Conservation (phyloP, 2,797 vertebrate species). For the Apogon hyalosoma region DNA sequence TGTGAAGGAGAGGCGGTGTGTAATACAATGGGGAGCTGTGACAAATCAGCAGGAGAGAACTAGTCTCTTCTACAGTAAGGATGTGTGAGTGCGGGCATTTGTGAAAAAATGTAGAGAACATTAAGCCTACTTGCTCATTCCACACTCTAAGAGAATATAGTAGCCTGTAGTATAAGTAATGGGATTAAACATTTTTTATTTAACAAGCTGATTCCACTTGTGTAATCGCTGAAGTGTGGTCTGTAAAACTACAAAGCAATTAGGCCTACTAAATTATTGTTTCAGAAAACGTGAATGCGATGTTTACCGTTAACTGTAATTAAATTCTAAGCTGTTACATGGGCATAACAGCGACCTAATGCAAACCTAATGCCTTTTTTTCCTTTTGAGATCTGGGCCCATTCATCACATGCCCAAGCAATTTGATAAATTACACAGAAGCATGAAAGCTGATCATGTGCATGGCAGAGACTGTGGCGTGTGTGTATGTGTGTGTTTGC, state of each 20-base stretch:
- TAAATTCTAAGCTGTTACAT: conserved; percentile 67
- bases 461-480: conserved; percentile 52
- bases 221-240: conserved; percentile 63
- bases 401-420: conserved; percentile 76
- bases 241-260: conserved; percentile 69
- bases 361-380: conserved; percentile 66
- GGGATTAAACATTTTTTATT: conserved; percentile 39
- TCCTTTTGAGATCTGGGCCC: conserved; percentile 67
- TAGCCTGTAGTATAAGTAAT: conserved; percentile 13
- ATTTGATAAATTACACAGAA: conserved; percentile 82
- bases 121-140: conserved; percentile 67
- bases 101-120: conserved; percentile 60
- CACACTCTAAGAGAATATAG: conserved; percentile 41
- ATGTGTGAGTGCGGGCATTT: conserved; percentile 59
- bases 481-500: conserved; percentile 38
- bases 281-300: conserved; percentile 66
- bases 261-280: conserved; percentile 66
- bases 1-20: conserved; percentile 71
- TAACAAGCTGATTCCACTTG: conserved; percentile 65
- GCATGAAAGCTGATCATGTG: conserved; percentile 79
- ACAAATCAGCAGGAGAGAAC: conserved; percentile 73
- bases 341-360: conserved; percentile 66
- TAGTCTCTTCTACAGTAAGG: conserved; percentile 60
- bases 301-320: conserved; percentile 75
- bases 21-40: conserved; percentile 77